Conservation (phyloP, 2,888 invertebrate species). For the Coleophora deauratella region DNA sequence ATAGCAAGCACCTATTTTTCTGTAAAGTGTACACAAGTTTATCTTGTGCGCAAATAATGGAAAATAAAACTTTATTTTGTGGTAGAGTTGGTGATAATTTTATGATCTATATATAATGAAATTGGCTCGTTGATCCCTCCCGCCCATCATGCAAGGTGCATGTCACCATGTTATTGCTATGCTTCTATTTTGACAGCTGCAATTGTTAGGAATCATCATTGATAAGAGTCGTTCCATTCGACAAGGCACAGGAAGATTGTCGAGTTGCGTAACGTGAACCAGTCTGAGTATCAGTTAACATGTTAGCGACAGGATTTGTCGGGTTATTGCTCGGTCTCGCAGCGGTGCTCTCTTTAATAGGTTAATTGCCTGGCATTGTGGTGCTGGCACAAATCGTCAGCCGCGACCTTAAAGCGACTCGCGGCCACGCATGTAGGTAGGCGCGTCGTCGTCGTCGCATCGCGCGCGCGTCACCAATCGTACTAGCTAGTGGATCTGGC, state of each 20-base stretch:
- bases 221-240: neutral
- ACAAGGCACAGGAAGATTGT: constrained; percentile 16
- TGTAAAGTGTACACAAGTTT: constrained; percentile 2
- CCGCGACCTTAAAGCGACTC: constrained; percentile 65
- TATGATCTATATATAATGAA: neutral
- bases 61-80: constrained; percentile 8
- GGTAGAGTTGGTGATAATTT: neutral
- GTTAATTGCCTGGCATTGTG: constrained; percentile 71
- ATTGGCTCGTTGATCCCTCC: neutral
- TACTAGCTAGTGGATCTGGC: no score
- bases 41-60: constrained; percentile 4
- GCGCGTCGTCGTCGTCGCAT: constrained; percentile 9
- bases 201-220: no score
- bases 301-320: constrained; percentile 41
- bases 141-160: neutral
- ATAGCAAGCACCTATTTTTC: constrained; percentile 18
- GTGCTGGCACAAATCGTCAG: constrained; percentile 65
- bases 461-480: constrained; percentile 46
- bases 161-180: neutral
- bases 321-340: constrained; percentile 57
- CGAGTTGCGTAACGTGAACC: constrained; percentile 17
- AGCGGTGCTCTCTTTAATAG: constrained; percentile 61
- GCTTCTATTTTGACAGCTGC: neutral
- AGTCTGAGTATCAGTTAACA: constrained; percentile 33
- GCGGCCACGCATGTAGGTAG: constrained; percentile 61